These are phyloP conservation scores for Lophius americanus DNA, from an alignment of 2,797 vertebrate species.

Conservation along the genomic window DNA sequence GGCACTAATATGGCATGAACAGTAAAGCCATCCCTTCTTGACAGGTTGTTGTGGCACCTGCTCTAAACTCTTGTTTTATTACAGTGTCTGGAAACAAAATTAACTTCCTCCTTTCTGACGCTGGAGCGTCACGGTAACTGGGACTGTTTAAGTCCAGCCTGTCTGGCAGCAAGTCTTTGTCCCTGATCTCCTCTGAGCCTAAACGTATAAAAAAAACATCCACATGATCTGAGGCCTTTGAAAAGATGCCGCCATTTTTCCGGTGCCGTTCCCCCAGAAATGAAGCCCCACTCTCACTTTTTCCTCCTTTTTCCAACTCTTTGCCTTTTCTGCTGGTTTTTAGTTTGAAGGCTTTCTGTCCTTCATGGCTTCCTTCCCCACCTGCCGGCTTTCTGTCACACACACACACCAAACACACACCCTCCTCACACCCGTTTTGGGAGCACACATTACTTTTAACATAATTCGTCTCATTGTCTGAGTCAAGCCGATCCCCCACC, in stretches of 20 bases:
- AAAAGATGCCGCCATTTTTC: constrained; percentile 36
- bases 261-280: constrained; percentile 29
- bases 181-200: constrained; percentile 29
- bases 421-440: constrained; percentile 38
- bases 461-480: constrained; percentile 64
- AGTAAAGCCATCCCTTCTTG: background rate
- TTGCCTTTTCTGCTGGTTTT: constrained; percentile 27
- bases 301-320: constrained; percentile 2
- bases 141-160: constrained; percentile 39
- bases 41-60: constrained; percentile 7
- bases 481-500: constrained; percentile 41
- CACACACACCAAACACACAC: constrained; percentile 18
- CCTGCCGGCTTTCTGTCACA: constrained; percentile 53
- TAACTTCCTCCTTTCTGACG: constrained; percentile 20
- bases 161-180: constrained; percentile 36
- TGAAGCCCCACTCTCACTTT: background rate
- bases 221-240: constrained; percentile 28
- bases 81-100: constrained; percentile 4
- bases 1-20: too few species aligned
- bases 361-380: constrained; percentile 39
- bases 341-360: constrained; percentile 36
- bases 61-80: constrained; percentile 4
- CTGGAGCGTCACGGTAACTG: constrained; percentile 22
- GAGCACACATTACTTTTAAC: constrained; percentile 58
- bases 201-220: constrained; percentile 29